Evolutionary conservation across 2,113 vertebrate genomes (phyloP), one percentile per base, ranked within the genome.

Genomic region (Turdus rufiventris): DNA sequence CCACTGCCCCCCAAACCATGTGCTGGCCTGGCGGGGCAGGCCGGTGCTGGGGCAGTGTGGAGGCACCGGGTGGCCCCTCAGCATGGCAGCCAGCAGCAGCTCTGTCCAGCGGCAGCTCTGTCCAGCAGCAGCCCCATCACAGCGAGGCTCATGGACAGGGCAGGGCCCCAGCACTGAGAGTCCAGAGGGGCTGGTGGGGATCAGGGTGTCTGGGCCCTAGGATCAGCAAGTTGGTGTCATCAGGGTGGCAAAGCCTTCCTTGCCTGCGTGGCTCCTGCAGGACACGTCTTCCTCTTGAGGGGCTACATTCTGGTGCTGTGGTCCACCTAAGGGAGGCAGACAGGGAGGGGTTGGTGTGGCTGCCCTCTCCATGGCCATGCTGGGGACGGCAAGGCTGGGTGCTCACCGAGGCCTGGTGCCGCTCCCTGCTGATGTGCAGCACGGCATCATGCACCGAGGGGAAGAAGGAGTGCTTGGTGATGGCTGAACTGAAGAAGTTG

Each of bases 401-500:
- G 42, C 92, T 91, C 66, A 97, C 96, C 2, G 15, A 11, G 28
- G 61, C 70, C 47, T 5, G 58, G 58, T 7, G 88, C 2, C 1
- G 77, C 43, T 90, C 84, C 20, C n/a, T 77, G 47, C 97, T 95
- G 74, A 97, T 91, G 91, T 98, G 96, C 65, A 96, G 89, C 75
- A 99, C 98, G 0, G 99, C 99, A 0, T 98, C 98, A 0, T 99
- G 98, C 50, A 99, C 87, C 0, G 98, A 98, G 71, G 98, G 97
- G 85, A 99, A 99, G 82, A 99, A 97, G 63, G 97, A 97, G 42
- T 97, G 96, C 96, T 99, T 99, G 53, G 98, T 99, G 95, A 99
- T 97, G 57, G 97, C 95, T 2, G 98, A 96, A 14, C 96, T 98
- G 73, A 99, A 99, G 96, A 99, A 99, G 51, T 98, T 97, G 51